Percentiles rank a stretch among this genome's conserved stretches.
Evolutionary conservation across 2,888 invertebrate genomes (phyloP).

Genomic region (Neocrepidodera transversa): DNA sequence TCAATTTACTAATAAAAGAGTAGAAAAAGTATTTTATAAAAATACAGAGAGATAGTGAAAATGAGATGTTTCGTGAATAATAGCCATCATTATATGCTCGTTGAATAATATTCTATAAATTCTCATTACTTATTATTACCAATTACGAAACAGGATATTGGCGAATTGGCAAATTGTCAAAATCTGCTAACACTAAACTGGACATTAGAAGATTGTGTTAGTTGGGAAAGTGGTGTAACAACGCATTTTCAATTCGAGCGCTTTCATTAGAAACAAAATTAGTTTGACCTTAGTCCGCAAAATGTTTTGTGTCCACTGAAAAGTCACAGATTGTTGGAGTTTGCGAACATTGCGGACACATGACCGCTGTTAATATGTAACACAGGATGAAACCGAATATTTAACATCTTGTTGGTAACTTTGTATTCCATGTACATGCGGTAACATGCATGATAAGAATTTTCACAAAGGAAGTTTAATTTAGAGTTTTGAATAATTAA

Average conservation of each 20-base stretch:
- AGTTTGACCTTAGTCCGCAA: constrained; percentile 23
- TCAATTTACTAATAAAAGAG: too few species aligned
- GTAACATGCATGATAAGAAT: too few species aligned
- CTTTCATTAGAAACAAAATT: constrained; percentile 30
- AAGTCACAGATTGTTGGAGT: constrained; percentile 32
- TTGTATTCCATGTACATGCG: constrained; percentile 5
- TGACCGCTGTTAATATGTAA: constrained; percentile 27
- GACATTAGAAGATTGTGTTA: constrained; percentile 9
- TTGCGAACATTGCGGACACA: constrained; percentile 28
- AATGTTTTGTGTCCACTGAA: constrained; percentile 24
- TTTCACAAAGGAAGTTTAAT: too few species aligned
- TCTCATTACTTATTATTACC: too few species aligned
- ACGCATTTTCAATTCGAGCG: constrained; percentile 20
- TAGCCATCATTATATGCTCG: too few species aligned
- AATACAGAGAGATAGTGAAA: too few species aligned
- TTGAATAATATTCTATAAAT: too few species aligned
- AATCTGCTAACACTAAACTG: constrained; percentile 9
- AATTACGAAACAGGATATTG: too few species aligned
- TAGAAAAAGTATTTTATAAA: too few species aligned
- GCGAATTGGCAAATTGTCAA: constrained; percentile 30
- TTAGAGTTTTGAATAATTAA: too few species aligned
- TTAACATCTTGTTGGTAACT: constrained; percentile 15
- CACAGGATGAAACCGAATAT: constrained; percentile 17
- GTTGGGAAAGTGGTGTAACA: constrained; percentile 13
- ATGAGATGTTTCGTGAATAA: too few species aligned